Conservation (phyloP, 2,888 invertebrate genomes). For the Zygothrica quintamaculata region DNA sequence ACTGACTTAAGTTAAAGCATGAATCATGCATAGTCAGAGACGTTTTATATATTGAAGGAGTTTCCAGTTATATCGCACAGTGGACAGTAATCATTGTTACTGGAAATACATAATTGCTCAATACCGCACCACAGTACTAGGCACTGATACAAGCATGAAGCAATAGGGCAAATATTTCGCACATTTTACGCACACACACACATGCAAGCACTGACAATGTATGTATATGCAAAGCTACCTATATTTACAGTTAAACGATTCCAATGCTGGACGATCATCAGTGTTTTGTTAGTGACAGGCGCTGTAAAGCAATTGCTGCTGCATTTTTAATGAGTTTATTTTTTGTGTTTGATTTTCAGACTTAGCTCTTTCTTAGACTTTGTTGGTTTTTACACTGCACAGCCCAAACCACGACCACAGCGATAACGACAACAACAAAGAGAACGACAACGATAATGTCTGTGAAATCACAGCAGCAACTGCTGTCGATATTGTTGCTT, state of each 20-base stretch:
- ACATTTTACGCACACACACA: conserved; percentile 53
- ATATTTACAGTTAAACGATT: conserved; percentile 59
- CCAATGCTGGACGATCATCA: conserved; percentile 49
- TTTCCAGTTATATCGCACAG: conserved; percentile 27
- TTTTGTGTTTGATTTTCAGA: not conserved
- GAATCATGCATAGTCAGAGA: conserved; percentile 42
- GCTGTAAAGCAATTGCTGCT: conserved; percentile 46
- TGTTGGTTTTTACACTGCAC: conserved; percentile 23
- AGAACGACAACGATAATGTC: not conserved
- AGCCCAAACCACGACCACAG: conserved; percentile 39
- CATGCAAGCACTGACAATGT: too few relatives aligned
- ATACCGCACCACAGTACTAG: conserved; percentile 57
- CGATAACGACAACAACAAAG: too few relatives aligned
- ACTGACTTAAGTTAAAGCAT: too few relatives aligned
- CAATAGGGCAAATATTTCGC: conserved; percentile 67
- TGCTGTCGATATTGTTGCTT: conserved; percentile 38
- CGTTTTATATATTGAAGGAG: conserved; percentile 36
- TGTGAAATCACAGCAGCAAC: not conserved
- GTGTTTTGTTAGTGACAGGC: conserved; percentile 58
- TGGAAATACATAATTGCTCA: not conserved
- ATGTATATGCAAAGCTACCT: conserved; percentile 13
- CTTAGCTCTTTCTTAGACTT: conserved; percentile 16
- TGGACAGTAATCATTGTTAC: not conserved
- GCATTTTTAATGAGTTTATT: conserved; percentile 22
- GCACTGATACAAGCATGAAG: conserved; percentile 64